Percentiles rank a stretch among this genome's conserved stretches.
Conservation (phyloP, 2,797 vertebrate genomes). For the Danio aesculapii region DNA sequence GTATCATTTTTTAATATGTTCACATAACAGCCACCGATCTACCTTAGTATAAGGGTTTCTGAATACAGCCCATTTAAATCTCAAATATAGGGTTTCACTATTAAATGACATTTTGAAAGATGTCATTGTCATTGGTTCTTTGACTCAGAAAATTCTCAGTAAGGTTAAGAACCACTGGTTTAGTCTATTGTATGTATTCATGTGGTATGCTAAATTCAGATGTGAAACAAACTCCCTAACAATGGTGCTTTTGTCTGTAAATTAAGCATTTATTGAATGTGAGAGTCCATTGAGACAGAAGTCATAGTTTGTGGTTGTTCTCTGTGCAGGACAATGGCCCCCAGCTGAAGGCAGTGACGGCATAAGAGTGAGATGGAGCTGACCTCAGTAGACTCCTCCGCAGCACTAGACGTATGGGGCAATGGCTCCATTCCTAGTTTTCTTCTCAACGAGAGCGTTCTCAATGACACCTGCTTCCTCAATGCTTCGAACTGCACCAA, state of each 20-base stretch:
- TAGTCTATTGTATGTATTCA: slow-evolving; percentile 7
- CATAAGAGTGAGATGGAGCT: slow-evolving; percentile 58
- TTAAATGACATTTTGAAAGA: too few relatives aligned
- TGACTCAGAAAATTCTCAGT: not conserved
- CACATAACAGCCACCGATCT: too few relatives aligned
- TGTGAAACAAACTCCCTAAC: slow-evolving; percentile 28
- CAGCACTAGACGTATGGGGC: slow-evolving; percentile 65
- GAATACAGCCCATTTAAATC: too few relatives aligned
- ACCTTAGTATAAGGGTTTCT: too few relatives aligned
- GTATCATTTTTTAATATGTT: too few relatives aligned
- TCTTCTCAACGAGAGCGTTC: slow-evolving; percentile 69
- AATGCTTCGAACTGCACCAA: slow-evolving; percentile 67
- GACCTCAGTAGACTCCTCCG: slow-evolving; percentile 48
- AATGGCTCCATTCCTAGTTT: slow-evolving; percentile 73
- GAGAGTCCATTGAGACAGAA: slow-evolving; percentile 38
- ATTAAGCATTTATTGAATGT: slow-evolving; percentile 41
- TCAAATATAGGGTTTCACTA: too few relatives aligned
- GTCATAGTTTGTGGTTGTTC: slow-evolving; percentile 47
- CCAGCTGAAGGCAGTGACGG: slow-evolving; percentile 65
- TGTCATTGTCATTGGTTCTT: not conserved
- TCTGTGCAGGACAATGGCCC: slow-evolving; percentile 71
- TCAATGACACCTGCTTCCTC: slow-evolving; percentile 69
- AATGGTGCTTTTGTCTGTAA: slow-evolving; percentile 44
- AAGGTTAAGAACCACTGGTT: not conserved
- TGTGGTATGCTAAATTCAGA: slow-evolving; percentile 4